Base-by-base conservation (phyloP, 2,797 vertebrate species). In the Hafferia zeledoni region DNA sequence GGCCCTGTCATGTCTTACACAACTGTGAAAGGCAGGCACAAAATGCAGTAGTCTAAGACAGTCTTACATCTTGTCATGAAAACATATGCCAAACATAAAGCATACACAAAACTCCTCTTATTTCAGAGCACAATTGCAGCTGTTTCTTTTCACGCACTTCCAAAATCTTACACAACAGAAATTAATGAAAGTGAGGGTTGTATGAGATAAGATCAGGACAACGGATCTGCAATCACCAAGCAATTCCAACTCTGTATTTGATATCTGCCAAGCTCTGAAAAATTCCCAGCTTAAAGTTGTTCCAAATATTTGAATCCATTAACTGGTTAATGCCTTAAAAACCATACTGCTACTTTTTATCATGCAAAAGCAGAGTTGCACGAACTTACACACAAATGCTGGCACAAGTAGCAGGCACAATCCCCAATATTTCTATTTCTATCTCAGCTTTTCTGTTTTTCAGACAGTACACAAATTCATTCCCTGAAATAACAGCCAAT, bases 81-180 rank as follows among this genome's bases (percentile, higher is more conserved):
- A 43, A 30, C 0, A 0, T 17, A 28, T 0, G 5, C 37, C n/a
- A 61, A 76, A 47, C 3, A 10, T 4, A 10, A 57, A 47, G 17
- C 31, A 41, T 5, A 28, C 8, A 70, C 6, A 72, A 67, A 75
- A 63, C 15, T 77, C 1, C 2, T 64, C 61, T 53, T 59, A 33
- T 22, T 61, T 60, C 77, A 86, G 60, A 77, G n/a, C 37, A 71
- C 30, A 75, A 50, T 24, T 56, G 10, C 41, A 59, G 28, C 22
- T 55, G 13, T 35, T 7, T 5, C 37, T 50, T 67, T 63, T 52
- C 28, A 60, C 5, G 16, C 10, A 50, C 22, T 93, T 87, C 35
- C 60, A 70, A 69, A 85, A 76, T 30, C 39, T 72, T 27, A 80
- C 23, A 52, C 50, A 91, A 31, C 4, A 85, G 47, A 91, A 85